Evolutionary conservation across 2,888 invertebrate species (phyloP).

Genomic region (Aporophyla lueneburgensis): DNA sequence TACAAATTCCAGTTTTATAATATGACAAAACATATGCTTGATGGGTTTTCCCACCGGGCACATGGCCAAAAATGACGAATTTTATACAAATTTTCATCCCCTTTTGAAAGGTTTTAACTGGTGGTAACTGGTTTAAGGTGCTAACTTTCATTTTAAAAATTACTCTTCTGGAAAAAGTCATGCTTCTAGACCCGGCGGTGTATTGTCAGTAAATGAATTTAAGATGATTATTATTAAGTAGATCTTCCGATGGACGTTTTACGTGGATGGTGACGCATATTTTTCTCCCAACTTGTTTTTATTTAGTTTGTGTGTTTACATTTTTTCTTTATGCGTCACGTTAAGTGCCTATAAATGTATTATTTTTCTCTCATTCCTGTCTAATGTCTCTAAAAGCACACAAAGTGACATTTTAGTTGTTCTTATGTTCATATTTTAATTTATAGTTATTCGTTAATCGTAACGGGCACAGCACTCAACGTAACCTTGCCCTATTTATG

Average conservation of each 20-base stretch:
- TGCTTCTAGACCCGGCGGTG: background rate
- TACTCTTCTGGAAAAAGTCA: background rate
- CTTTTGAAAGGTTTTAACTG: too few species aligned
- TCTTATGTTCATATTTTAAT: background rate
- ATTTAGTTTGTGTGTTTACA: too few species aligned
- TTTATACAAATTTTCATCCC: background rate
- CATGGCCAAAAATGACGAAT: background rate
- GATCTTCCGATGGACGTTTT: background rate
- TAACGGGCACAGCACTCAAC: background rate
- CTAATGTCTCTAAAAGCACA: background rate
- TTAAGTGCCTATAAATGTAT: background rate
- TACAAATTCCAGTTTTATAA: background rate
- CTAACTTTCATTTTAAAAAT: background rate
- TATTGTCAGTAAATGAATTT: background rate
- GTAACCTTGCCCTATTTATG: constrained; percentile 18
- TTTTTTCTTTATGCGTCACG: background rate
- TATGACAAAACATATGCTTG: background rate
- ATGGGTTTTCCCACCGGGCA: too few species aligned
- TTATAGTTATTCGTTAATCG: background rate
- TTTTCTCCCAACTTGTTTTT: background rate
- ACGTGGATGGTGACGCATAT: background rate
- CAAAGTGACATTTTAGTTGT: background rate
- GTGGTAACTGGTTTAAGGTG: too few species aligned
- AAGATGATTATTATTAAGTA: background rate
- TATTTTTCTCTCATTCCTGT: background rate